These are phyloP conservation scores for Aptenodytes forsteri DNA, from an alignment of 2,113 vertebrate species.

Conservation along the genomic window DNA sequence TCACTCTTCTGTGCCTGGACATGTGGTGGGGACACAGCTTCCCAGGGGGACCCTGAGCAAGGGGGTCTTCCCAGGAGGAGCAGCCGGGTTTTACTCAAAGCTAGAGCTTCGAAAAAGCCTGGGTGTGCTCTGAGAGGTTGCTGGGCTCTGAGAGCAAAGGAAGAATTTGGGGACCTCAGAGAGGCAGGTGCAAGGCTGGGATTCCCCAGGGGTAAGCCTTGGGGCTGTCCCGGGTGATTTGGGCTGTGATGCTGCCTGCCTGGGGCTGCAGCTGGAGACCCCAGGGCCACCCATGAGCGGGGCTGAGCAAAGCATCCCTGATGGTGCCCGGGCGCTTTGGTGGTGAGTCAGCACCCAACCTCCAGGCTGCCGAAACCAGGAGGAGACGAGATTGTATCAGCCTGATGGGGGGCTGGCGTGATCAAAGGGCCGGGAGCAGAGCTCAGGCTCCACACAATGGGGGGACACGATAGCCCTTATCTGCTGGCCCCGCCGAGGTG, in stretches of 20 bases:
- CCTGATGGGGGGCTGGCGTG: not conserved
- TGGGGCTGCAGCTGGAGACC: not conserved
- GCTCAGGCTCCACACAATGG: slow-evolving; percentile 38
- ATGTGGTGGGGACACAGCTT: accelerated
- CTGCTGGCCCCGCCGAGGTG: not conserved
- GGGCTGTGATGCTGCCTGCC: not conserved
- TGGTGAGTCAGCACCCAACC: slow-evolving; percentile 45
- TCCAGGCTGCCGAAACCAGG: slow-evolving; percentile 9
- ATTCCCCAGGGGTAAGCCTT: not conserved
- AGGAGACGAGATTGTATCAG: slow-evolving; percentile 50
- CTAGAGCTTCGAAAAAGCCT: not conserved
- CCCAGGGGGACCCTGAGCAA: accelerated
- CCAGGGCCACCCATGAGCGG: not conserved
- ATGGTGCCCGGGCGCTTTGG: not conserved
- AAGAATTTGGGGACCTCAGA: not conserved
- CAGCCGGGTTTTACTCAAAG: not conserved
- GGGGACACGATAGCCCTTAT: slow-evolving; percentile 22
- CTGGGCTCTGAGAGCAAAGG: not conserved
- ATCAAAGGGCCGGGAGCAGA: slow-evolving; percentile 43
- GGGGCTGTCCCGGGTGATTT: not conserved
- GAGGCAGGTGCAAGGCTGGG: not conserved
- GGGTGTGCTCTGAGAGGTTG: not conserved
- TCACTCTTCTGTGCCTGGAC: accelerated
- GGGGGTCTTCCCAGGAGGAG: not conserved
- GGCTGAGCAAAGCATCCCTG: not conserved